These are phyloP conservation scores for Physella acuta DNA, from an alignment of 1,140 invertebrate genomes.

Conservation along the genomic window DNA sequence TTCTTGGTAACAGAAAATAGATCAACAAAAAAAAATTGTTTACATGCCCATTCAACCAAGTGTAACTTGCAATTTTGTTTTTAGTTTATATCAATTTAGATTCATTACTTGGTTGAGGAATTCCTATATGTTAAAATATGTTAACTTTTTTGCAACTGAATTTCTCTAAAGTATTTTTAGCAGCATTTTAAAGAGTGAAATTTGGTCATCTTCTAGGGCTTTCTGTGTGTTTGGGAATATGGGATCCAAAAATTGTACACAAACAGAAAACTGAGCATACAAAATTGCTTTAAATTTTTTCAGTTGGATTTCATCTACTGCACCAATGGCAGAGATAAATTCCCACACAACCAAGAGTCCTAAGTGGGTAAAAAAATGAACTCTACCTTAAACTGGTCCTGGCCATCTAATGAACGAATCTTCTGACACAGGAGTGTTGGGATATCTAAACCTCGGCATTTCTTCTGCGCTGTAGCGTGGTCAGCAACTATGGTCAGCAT, in stretches of 20 bases:
- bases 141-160: too few species aligned
- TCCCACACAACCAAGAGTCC: neutral
- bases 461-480: neutral
- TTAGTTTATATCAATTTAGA: too few species aligned
- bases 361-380: neutral
- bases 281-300: neutral
- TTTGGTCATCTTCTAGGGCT: neutral
- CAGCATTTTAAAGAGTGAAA: too few species aligned
- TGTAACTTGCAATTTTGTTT: too few species aligned
- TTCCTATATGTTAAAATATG: too few species aligned
- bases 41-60: too few species aligned
- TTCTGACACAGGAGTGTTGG: constrained; percentile 10
- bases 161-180: too few species aligned
- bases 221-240: neutral
- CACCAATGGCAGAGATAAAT: neutral
- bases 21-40: too few species aligned
- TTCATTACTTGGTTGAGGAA: too few species aligned
- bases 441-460: neutral
- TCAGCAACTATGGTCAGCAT: constrained; percentile 2
- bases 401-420: constrained; percentile 6
- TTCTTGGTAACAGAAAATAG: too few species aligned
- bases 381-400: constrained; percentile 20
- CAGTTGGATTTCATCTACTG: neutral
- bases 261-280: neutral
- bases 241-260: neutral